Evolutionary conservation across 1,140 invertebrate species (phyloP).

Genomic region (Macrocentrus cingulum): DNA sequence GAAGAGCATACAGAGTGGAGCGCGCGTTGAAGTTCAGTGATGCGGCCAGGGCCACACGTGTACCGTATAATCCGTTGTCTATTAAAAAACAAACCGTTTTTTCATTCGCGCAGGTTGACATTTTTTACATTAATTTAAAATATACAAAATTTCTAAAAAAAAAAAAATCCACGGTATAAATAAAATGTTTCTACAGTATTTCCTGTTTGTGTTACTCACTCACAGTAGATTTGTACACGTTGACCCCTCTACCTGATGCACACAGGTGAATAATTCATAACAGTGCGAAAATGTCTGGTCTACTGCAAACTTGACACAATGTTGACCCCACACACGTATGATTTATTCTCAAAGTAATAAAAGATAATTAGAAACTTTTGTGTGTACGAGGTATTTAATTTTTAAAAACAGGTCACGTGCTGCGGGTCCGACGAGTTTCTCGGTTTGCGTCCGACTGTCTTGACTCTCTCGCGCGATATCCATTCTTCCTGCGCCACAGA

Average conservation of each 20-base stretch:
- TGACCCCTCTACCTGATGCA: no score
- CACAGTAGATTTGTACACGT: neutral
- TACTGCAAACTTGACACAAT: neutral
- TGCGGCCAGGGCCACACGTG: slow-evolving; percentile 25
- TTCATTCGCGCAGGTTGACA: neutral
- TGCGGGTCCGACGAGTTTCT: slow-evolving; percentile 12
- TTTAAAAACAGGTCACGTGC: slow-evolving; percentile 31
- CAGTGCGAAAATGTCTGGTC: neutral
- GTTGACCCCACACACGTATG: neutral
- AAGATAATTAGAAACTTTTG: slow-evolving; percentile 21
- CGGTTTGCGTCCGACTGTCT: slow-evolving; percentile 36
- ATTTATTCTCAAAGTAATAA: slow-evolving; percentile 11
- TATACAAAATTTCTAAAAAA: neutral
- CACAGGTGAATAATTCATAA: slow-evolving; percentile 8
- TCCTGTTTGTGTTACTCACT: neutral
- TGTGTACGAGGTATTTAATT: slow-evolving; percentile 13
- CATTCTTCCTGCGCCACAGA: slow-evolving; percentile 7
- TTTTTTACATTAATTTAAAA: slow-evolving; percentile 10
- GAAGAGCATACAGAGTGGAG: neutral
- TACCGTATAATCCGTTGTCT: slow-evolving; percentile 16
- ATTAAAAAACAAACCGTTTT: neutral
- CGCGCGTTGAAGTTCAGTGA: slow-evolving; percentile 25
- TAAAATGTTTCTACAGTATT: no score
- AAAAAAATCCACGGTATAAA: no score
- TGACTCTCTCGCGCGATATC: slow-evolving; percentile 17